Base-by-base conservation (phyloP, 2,113 vertebrate species). In the Zosterops japonicus region DNA sequence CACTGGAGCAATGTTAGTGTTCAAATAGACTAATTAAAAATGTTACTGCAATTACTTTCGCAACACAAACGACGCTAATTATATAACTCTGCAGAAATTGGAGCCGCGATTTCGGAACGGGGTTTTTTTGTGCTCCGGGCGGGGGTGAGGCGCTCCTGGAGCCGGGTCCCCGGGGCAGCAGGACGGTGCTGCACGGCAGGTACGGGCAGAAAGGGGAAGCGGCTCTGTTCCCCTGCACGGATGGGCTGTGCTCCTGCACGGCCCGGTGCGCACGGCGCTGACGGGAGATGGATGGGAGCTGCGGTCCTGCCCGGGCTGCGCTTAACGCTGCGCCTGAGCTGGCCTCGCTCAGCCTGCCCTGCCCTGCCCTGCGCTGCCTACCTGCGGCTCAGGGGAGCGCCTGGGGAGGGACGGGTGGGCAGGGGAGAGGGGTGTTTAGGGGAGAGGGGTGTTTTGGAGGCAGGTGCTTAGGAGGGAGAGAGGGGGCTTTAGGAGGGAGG, bases 21-120 rank as follows among this genome's bases (percentile, higher is more conserved):
- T 96, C 94, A 68, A 94, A 94, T 94, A 93, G 95, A 92, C 95
- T 95, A 95, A 97, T 96, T 97, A 95, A 96, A 97, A 96, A 96
- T 92, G 96, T 95, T 94, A 87, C 95, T 93, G 95, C 96, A 97
- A 96, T 96, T 96, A 95, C 92, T 95, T 96, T 97, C 90, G 93
- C 95, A 63, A 88, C 94, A 95, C 96, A 97, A 97, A 97, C 1
- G 92, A 91, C 81, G 92, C 87, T 97, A 96, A 96, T 97, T 97
- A 96, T 93, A 93, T 96, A 96, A 97, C 92, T 93, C 94, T 6
- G 93, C 94, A 92, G 93, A 65, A 94, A 95, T 53, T 63, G 90
- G 87, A 93, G 67, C 39, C 55, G 31, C 23, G 27, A 74, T 94
- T 93, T 90, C 24, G 24, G 78, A 90, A 78, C 78, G 41, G 5